phyloP scores from a whole-genome alignment of 2,113 vertebrate species.

The Mola mola region DNA sequence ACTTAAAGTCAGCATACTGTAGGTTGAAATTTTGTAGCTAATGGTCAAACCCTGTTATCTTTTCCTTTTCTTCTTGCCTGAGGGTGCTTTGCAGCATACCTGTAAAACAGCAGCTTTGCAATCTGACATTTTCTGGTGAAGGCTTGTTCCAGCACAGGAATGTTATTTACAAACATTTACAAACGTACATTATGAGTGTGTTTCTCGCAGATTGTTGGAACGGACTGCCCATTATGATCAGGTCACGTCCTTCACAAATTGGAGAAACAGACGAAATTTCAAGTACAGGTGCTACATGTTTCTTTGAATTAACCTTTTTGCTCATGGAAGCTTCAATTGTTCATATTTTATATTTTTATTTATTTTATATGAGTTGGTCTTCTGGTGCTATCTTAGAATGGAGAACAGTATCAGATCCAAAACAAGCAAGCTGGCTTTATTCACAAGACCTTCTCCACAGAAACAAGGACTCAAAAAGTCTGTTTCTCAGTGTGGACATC shows the following conservation, averaged over 20 bases:
- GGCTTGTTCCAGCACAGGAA: background rate
- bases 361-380: background rate
- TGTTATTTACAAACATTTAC: constrained; percentile 1
- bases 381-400: constrained; percentile 30
- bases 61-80: background rate
- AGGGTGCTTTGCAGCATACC: constrained; percentile 13
- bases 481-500: constrained; percentile 49
- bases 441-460: constrained; percentile 33
- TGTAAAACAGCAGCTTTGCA: background rate
- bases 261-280: constrained; percentile 15
- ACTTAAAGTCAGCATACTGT: background rate
- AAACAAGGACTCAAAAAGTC: background rate
- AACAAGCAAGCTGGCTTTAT: constrained; percentile 33
- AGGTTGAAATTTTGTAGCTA: background rate
- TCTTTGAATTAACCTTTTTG: background rate
- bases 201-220: background rate
- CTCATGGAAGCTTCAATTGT: background rate
- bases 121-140: constrained; percentile 1
- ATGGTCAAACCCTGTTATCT: background rate
- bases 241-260: background rate
- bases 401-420: constrained; percentile 42
- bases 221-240: background rate
- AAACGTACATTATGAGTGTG: background rate
- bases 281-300: background rate
- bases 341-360: background rate